Base-by-base conservation (phyloP, 2,888 invertebrate genomes). In the Alviniconcha strummeri region DNA sequence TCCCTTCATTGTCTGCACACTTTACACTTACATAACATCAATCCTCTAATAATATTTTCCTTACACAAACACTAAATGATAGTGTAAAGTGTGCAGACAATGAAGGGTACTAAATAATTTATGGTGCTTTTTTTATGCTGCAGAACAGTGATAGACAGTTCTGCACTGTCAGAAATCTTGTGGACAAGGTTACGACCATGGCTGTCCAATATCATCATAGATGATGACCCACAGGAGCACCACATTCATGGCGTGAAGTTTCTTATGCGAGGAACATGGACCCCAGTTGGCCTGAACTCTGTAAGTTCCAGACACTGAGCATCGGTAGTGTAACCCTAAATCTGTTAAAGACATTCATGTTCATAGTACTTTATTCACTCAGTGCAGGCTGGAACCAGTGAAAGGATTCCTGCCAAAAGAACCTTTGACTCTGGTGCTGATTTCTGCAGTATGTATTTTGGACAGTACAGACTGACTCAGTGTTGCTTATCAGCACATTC, bases 261-360 rank as follows among this genome's bases (percentile, higher is more conserved):
- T 67, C 80, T 90, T 8, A 85, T 92, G 84, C 88, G 90, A 80
- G 92, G 92, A 8, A 88, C 82, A 56, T 92, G 92, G 92, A 82
- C 85, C 78, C 91, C 92, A 13, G n/a, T 83, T 5, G 89, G 89
- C 19, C 80, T 92, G 7, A 92, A 92, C 81, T 84, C 88, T 83
- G 92, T 92, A 86, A 84, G 88, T 82, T 36, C 36, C 36, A 36
- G 36, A 36, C 36, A 36, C 36, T 36, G 36, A 36, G 36, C 36
- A 36, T 36, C 36, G 36, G 36, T 36, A 36, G 36, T 36, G 36
- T 36, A 36, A 36, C 36, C 36, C 36, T 36, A 36, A 36, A 36
- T 36, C 36, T 3, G 3, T 36, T 36, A 36, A 36, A 36, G 36
- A 36, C 36, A 36, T 36, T 36, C 36, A 36, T 36, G 36, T 36